Evolutionary conservation across 53 echinoderm and acorn worm species (phyloP), one percentile per base, ranked within the genome.

Genomic region (Arbacia lixula): DNA sequence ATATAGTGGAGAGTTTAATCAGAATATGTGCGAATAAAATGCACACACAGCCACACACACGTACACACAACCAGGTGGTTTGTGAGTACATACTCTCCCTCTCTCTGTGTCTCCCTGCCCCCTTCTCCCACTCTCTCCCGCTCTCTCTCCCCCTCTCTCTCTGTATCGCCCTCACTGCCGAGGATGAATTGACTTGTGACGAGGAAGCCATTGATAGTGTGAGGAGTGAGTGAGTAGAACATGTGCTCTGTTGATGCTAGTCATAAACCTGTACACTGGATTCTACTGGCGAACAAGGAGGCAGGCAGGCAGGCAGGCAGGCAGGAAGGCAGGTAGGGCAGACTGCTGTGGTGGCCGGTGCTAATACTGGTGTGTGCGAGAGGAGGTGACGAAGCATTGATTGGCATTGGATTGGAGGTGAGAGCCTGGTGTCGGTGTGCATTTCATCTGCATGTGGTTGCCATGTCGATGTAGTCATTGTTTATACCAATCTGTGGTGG

Each of bases 161-260:
- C 74, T 53, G 69, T 43, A 69, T 69, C 38, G 19, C 29, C 43
- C 69, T 69, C 42, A n/a, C 43, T 69, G 46, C 69, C 40, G 43
- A 69, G 69, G 40, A 69, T 69, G 43, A 69, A 69, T 69, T 69
- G 69, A 69, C 69, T 69, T 42, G 69, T 69, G 43, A 27, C 69
- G 22, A 69, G 46, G 69, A 69, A 43, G 66, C 69, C 69, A 69
- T 69, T 69, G 69, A 69, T 43, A 43, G 69, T 69, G 66, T 37
- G n/a, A 66, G n/a, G 66, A 66, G 66, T 66, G 28, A 69, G 69
- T 69, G n/a, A n/a, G n/a, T n/a, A n/a, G n/a, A n/a, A 69, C 69
- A 69, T 69, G 69, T 69, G 69, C 69, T 69, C n/a, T 69, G 41
- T 43, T 69, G 25, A 42, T 42, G 40, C 69, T 69, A 42, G 41